Base-by-base conservation (phyloP, 2,113 vertebrate genomes). In the Onychostoma macrolepis region DNA sequence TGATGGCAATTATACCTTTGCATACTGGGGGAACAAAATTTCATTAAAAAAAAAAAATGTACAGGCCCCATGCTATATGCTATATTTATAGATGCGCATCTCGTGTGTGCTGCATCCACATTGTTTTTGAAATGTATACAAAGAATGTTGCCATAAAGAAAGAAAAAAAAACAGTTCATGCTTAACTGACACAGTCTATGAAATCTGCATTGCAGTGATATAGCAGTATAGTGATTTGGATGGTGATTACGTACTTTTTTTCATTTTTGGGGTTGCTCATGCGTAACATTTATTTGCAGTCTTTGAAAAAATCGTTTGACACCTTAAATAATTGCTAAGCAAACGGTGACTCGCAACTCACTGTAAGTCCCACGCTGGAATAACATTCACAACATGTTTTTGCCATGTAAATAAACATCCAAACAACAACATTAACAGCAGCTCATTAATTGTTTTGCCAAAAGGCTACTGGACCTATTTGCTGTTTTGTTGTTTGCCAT, bases 391-490 rank as follows among this genome's bases (percentile, higher is more conserved):
- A 43, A 67, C 36, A 63, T 82, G 80, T 82, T 85, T 82, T 85
- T 80, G 9, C 17, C 26, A 26, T 89, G 88, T 84, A 89, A 84
- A 48, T 76, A 89, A 87, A 89, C 77, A 89, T 53, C 53, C 19
- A 53, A 77, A 80, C 61, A 79, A 86, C 30, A 87, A 84, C 28
- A 80, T 48, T 17, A 88, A 69, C 79, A 86, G 21, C 58, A 82
- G 71, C 26, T 28, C 74, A 76, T 71, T 84, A 75, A 86, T 58
- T 89, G 58, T 71, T 89, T 87, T 63, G 19, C 78, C 86, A 82
- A 83, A 82, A 81, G 30, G 78, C 50, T 67, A 33, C 80, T 79
- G 9, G 10, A 67, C 24, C 48, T 30, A 6, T n/a, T 65, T 65
- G 38, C 9, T 67, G 11, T 69, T 19, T 65, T 61, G 24, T 45